Evolutionary conservation across 2,888 invertebrate genomes (phyloP).

Genomic region (Lysandra bellargus): DNA sequence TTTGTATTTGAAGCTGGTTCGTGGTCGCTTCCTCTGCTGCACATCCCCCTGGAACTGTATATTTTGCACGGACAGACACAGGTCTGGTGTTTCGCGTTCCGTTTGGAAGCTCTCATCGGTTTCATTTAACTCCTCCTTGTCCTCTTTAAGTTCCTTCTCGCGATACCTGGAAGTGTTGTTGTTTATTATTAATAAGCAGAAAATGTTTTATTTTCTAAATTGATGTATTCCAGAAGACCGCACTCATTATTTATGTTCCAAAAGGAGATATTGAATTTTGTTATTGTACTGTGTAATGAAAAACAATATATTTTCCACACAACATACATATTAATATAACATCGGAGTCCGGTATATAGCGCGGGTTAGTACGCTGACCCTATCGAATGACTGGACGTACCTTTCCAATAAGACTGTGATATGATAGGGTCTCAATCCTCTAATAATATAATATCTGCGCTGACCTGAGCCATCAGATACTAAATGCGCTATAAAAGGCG

Average conservation of each 20-base stretch:
- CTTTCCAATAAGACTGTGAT: slow-evolving; percentile 20
- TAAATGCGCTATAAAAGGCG: background rate
- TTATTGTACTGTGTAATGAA: too few species aligned
- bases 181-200: background rate
- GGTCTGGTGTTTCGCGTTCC: slow-evolving; percentile 50
- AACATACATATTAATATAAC: slow-evolving; percentile 31
- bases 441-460: slow-evolving; percentile 2
- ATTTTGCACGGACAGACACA: slow-evolving; percentile 69
- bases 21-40: slow-evolving; percentile 53
- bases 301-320: background rate
- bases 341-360: background rate
- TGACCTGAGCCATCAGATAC: background rate
- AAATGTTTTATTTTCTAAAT: too few species aligned
- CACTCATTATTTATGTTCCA: too few species aligned
- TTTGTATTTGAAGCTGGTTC: slow-evolving; percentile 69
- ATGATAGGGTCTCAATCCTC: slow-evolving; percentile 21
- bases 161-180: slow-evolving; percentile 52
- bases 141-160: slow-evolving; percentile 46
- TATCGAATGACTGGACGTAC: slow-evolving; percentile 21
- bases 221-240: too few species aligned
- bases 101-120: slow-evolving; percentile 42
- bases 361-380: background rate
- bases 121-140: slow-evolving; percentile 43
- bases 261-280: too few species aligned
- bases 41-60: slow-evolving; percentile 63